These are phyloP conservation scores for Agriotes lineatus DNA, from an alignment of 2,888 invertebrate species.

Conservation along the genomic window DNA sequence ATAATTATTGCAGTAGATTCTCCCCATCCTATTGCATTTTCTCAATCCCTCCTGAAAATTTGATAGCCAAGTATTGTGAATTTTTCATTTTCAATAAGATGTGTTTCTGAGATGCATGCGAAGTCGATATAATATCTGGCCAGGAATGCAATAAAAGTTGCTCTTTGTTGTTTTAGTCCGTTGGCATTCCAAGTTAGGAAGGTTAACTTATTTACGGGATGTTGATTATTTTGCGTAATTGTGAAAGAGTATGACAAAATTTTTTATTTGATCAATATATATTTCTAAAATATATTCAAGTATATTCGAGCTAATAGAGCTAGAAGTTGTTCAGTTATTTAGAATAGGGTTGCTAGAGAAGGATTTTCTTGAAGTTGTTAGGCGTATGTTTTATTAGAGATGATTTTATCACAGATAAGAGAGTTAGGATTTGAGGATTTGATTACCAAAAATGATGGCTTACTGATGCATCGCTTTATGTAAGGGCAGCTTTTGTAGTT, in stretches of 20 bases:
- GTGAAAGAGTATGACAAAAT: not conserved
- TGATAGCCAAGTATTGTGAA: not conserved
- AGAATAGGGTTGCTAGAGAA: no score
- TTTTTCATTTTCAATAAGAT: not conserved
- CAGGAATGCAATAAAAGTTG: constrained; percentile 1
- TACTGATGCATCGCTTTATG: no score
- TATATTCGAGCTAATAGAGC: no score
- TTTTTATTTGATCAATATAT: not conserved
- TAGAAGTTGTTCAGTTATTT: no score
- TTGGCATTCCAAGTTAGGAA: constrained; percentile 6
- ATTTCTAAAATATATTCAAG: no score
- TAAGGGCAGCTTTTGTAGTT: no score
- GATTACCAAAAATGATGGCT: no score
- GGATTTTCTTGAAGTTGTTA: no score
- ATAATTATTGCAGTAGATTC: not conserved
- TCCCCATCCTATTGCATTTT: not conserved
- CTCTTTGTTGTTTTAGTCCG: not conserved
- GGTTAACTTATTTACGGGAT: not conserved
- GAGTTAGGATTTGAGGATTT: no score
- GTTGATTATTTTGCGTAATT: not conserved
- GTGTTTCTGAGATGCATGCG: not conserved
- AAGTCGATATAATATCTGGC: not conserved
- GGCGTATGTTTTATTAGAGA: no score
- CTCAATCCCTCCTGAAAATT: not conserved
- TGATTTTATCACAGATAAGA: no score